Percentiles rank a stretch among this genome's conserved stretches.
These are phyloP conservation scores for Caenorhabditis sp. DNA, from an alignment of 2,888 invertebrate genomes.

Conservation along the genomic window DNA sequence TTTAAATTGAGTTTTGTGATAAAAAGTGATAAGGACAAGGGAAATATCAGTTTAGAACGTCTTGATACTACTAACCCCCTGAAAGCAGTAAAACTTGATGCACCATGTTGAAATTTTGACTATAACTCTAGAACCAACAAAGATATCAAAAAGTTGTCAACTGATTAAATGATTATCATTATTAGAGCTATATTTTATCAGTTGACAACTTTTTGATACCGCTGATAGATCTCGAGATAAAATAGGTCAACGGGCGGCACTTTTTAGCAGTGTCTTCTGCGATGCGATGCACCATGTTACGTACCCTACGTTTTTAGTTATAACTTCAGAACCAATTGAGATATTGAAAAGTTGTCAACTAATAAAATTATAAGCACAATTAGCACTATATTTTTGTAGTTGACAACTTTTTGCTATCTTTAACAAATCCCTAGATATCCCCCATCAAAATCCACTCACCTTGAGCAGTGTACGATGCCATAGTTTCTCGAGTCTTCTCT, in stretches of 20 bases:
- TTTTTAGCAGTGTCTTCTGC: no score
- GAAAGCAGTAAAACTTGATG: no score
- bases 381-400: no score
- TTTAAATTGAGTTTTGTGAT: no score
- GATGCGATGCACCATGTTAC: no score
- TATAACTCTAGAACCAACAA: no score
- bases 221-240: neutral
- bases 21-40: neutral
- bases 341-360: neutral
- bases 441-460: no score
- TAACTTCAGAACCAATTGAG: neutral
- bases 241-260: no score
- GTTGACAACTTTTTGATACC: neutral
- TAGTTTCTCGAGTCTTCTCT: neutral
- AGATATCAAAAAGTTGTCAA: conserved; percentile 3
- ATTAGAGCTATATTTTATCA: neutral
- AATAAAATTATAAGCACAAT: neutral
- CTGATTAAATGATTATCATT: neutral
- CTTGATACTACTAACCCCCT: no score
- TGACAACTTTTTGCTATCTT: no score
- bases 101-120: no score
- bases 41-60: neutral
- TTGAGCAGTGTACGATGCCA: conserved; percentile 47
- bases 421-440: neutral
- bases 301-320: no score